These are phyloP conservation scores for Cyaniris semiargus DNA, from an alignment of 2,888 invertebrate genomes.

Conservation along the genomic window DNA sequence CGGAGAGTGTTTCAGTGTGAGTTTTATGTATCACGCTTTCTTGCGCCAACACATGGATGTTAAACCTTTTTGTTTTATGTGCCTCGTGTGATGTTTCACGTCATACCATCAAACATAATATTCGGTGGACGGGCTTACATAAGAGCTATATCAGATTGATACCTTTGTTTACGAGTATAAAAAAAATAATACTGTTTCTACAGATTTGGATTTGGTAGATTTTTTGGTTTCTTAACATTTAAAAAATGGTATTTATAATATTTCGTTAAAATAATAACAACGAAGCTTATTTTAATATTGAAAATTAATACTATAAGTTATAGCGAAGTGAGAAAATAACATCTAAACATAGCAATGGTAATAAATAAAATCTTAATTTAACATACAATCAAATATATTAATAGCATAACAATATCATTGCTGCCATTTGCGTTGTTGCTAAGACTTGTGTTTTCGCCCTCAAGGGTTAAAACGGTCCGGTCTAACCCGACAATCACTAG, in stretches of 20 bases:
- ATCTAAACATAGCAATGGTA: not conserved
- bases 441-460: conserved; percentile 63
- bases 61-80: conserved; percentile 37
- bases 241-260: not conserved
- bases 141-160: conserved; percentile 14
- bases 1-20: not conserved
- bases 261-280: not conserved
- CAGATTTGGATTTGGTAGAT: not conserved
- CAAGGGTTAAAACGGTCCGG: conserved; percentile 79
- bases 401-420: not conserved
- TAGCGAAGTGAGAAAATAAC: not conserved
- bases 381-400: conserved; percentile 10
- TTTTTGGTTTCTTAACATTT: conserved; percentile 2
- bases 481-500: conserved; percentile 79
- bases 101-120: conserved; percentile 53
- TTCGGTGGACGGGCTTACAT: conserved; percentile 53
- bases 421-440: conserved; percentile 8
- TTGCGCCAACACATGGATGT: conserved; percentile 35
- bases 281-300: not conserved
- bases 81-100: conserved; percentile 53
- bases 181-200: not conserved
- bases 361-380: not conserved
- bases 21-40: conserved; percentile 2
- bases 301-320: not conserved
- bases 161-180: not conserved